Percentiles rank a stretch among this genome's conserved stretches.
Evolutionary conservation across 2,797 vertebrate genomes (phyloP).

Genomic region (Pantherophis vulpinus): DNA sequence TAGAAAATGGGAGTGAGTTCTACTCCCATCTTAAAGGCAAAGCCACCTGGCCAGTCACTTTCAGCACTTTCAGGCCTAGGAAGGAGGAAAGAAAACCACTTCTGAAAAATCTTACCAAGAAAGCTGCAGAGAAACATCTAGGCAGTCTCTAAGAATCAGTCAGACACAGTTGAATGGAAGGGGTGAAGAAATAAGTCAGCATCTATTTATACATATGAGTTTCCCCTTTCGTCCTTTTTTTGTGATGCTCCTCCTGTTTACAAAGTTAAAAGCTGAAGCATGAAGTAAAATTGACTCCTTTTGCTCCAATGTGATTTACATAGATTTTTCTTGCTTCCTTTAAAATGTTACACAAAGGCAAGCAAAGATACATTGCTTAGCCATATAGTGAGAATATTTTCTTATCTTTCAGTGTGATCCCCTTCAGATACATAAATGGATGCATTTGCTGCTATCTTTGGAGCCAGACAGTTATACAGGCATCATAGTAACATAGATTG

Average conservation of each 20-base stretch:
- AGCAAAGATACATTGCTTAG: conserved; percentile 38
- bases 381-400: conserved; percentile 24
- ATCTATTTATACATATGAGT: background rate
- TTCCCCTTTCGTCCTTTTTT: background rate
- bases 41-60: background rate
- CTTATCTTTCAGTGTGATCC: conserved; percentile 41
- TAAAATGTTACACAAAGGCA: conserved; percentile 28
- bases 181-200: background rate
- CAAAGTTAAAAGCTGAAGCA: background rate
- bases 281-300: background rate
- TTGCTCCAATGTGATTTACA: background rate
- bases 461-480: conserved; percentile 59
- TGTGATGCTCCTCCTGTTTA: background rate
- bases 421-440: conserved; percentile 48
- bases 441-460: conserved; percentile 60
- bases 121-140: background rate
- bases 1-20: background rate
- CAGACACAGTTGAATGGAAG: background rate
- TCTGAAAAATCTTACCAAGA: background rate
- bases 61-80: background rate
- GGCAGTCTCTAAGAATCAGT: background rate
- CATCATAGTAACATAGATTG: conserved; percentile 64
- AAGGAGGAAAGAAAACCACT: background rate
- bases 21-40: background rate
- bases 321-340: background rate